Conservation (phyloP, 2,113 vertebrate genomes). For the Tyto alba region DNA sequence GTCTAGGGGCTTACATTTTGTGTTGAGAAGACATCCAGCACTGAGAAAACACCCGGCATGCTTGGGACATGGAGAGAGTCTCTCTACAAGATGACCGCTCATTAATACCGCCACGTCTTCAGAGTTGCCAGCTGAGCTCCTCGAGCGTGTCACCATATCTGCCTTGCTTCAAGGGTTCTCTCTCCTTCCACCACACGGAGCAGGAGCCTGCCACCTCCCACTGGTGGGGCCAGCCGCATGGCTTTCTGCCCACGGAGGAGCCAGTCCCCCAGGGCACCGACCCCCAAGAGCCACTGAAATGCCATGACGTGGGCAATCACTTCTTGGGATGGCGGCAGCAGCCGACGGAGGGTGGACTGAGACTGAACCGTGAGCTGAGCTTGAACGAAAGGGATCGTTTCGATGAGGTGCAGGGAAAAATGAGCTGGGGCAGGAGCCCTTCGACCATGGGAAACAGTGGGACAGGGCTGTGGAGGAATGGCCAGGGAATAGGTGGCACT, state of each 20-base stretch:
- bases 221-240: too few species aligned
- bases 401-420: background rate
- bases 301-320: background rate
- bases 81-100: background rate
- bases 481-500: background rate
- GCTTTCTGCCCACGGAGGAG: background rate
- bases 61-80: background rate
- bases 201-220: background rate
- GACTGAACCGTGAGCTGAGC: rapidly evolving
- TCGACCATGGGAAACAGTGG: rapidly evolving
- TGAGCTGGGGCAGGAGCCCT: background rate
- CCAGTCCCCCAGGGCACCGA: rapidly evolving
- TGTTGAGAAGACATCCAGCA: background rate
- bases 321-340: background rate
- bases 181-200: background rate
- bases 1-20: background rate
- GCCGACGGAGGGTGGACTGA: background rate
- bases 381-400: background rate
- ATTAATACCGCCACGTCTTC: background rate
- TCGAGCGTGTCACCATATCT: rapidly evolving
- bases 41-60: background rate
- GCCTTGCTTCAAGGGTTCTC: background rate
- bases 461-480: background rate
- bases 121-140: background rate
- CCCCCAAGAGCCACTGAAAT: background rate